Evolutionary conservation across 2,797 vertebrate genomes (phyloP).

Genomic region (Eurystomus glaucurus): DNA sequence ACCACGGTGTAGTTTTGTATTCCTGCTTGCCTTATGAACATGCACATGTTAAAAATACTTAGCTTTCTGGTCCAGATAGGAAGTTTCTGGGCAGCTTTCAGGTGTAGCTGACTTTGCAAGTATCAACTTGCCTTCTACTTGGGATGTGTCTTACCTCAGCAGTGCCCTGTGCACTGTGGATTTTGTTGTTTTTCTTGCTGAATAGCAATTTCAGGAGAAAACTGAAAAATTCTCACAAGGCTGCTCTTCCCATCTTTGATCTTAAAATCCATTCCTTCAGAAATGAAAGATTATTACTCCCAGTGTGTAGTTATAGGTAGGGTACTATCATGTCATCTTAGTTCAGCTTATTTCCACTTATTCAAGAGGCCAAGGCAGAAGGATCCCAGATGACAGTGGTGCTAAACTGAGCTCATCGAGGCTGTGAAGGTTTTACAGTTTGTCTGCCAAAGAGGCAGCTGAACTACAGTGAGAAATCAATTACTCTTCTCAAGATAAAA

Average conservation of each 20-base stretch:
- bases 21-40: background rate
- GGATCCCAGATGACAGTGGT: background rate
- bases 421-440: background rate
- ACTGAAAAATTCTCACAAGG: background rate
- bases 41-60: background rate
- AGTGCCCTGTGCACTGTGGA: fast-evolving
- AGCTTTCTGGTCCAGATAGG: fast-evolving
- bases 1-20: background rate
- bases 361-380: background rate
- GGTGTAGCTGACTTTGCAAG: background rate
- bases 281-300: background rate
- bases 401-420: conserved; percentile 12
- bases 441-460: background rate
- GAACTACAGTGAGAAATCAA: background rate
- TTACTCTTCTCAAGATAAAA: conserved; percentile 14
- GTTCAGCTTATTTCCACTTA: conserved; percentile 4
- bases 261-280: background rate
- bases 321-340: background rate
- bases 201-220: background rate
- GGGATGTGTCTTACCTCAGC: background rate
- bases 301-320: background rate
- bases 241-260: background rate
- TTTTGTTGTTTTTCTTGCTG: background rate
- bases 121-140: background rate
- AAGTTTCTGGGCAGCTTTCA: background rate